These are phyloP conservation scores for Aurelia coerulea DNA, from an alignment of 30 jellyfish, hydroid and myxozoan species.

Conservation along the genomic window DNA sequence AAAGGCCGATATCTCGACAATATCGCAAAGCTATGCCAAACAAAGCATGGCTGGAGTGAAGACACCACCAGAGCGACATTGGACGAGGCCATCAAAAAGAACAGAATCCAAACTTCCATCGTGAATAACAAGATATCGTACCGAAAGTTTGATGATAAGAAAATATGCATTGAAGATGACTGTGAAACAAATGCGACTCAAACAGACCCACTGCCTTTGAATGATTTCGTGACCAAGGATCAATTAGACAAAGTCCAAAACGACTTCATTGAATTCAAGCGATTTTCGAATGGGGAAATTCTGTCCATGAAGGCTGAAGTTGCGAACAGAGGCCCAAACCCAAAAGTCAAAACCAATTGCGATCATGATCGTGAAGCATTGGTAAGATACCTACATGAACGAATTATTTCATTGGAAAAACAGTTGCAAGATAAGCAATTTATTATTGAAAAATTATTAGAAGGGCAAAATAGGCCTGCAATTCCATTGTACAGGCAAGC, in stretches of 20 bases:
- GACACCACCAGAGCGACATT: conserved; percentile 12
- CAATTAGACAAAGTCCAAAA: neutral
- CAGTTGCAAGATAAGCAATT: no score
- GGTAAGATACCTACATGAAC: neutral
- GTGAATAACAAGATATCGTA: conserved; percentile 5
- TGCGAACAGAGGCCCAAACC: neutral
- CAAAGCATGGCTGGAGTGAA: conserved; percentile 24
- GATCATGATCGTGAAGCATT: conserved; percentile 3
- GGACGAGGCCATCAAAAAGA: conserved; percentile 20
- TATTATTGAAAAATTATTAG: no score
- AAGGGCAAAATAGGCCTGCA: neutral
- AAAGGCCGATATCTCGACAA: conserved; percentile 27
- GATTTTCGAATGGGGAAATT: no score
- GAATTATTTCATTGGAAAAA: no score
- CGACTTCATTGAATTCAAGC: no score
- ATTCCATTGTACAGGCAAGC: neutral
- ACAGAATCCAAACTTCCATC: conserved; percentile 8
- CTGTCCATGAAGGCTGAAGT: no score
- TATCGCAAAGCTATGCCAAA: neutral
- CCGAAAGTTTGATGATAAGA: conserved; percentile 17
- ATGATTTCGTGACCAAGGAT: neutral
- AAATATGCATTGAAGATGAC: neutral
- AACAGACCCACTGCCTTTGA: neutral
- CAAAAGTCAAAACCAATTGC: conserved; percentile 5
- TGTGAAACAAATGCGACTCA: no score